Base-by-base conservation (phyloP, 2,888 invertebrate genomes). In the Temnothorax rugatulus region DNA sequence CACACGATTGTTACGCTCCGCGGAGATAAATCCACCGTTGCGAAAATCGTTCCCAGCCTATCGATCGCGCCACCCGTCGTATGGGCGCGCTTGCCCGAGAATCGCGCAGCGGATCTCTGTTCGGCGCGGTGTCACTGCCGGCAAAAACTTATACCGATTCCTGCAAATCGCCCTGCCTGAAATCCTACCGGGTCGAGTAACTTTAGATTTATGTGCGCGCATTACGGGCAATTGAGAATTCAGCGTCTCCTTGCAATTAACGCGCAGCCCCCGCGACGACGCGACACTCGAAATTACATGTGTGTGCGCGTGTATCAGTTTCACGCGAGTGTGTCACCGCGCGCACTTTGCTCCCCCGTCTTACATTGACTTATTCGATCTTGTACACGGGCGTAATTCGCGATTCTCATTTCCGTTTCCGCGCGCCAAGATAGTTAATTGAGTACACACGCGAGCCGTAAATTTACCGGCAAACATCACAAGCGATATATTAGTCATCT, bases 391-490 rank as follows among this genome's bases (percentile, higher is more conserved):
- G 18, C 38, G 25, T 25, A 52, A 64, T 38, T 29, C 64, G 21
- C 71, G 54, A 68, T 52, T 57, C 18, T 73, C 59, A 81, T 73
- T 73, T 81, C 79, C 47, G 73, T 77, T 29, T 69, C 34, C 34
- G 34, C 47, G 21, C 47, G 57, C 57, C 21, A 47, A 71, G 71
- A 47, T 18, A 81, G 59, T 59, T 81, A 81, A 81, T 81, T 59
- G 73, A 73, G 44, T 4, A 29, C 47, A n/a, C 47, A 47, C 15
- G 15, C 18, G 64, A 21, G 47, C 29, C 44, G 18, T 34, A 71
- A 59, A 79, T 71, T 69, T 44, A 25, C 18, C 52, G 7, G n/a
- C 15, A 41, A 41, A 18, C 21, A 13, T 73, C 21, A 38, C 34
- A 18, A 38, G 41, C 34, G 2, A n/a, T 4, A n/a, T 4, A 79